Evolutionary conservation across 1,140 invertebrate species (phyloP).

Genomic region (Zaprionus kolodkinae): DNA sequence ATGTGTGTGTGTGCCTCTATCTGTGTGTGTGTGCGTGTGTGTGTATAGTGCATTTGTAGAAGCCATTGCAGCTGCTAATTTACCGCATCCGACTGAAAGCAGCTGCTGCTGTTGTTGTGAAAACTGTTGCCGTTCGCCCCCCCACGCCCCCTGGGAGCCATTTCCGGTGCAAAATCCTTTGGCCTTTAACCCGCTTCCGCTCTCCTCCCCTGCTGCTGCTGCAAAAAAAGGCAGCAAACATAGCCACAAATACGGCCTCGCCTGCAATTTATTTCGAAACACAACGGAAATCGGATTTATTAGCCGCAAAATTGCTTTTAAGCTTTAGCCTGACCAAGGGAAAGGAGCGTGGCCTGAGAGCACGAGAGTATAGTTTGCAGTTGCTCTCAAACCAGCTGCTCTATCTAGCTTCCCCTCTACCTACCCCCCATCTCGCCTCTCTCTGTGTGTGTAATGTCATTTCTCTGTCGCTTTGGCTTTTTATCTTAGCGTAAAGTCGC

Average conservation of each 20-base stretch:
- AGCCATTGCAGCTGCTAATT: constrained; percentile 66
- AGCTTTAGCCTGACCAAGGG: constrained; percentile 41
- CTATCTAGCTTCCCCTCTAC: background rate
- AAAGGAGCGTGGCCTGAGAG: too few species aligned
- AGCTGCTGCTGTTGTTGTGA: constrained; percentile 32
- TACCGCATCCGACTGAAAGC: constrained; percentile 66
- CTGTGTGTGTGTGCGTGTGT: background rate
- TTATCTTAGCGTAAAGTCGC: constrained; percentile 47
- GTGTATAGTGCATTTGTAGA: constrained; percentile 28
- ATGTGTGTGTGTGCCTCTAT: constrained; percentile 6
- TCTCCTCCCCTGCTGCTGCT: background rate
- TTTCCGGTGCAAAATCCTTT: constrained; percentile 50
- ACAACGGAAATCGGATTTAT: constrained; percentile 83
- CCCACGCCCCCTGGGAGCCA: constrained; percentile 56
- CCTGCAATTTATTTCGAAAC: constrained; percentile 79
- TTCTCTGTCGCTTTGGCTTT: constrained; percentile 55
- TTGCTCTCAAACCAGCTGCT: constrained; percentile 52
- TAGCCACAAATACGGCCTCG: constrained; percentile 26
- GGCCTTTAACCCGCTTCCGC: background rate
- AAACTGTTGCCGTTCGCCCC: constrained; percentile 21
- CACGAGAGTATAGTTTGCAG: constrained; percentile 33
- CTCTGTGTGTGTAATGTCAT: constrained; percentile 42
- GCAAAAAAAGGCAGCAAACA: background rate
- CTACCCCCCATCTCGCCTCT: background rate
- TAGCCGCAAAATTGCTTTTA: constrained; percentile 84